These are phyloP conservation scores for Mercenaria mercenaria DNA, from an alignment of 1,140 invertebrate genomes.

Conservation along the genomic window DNA sequence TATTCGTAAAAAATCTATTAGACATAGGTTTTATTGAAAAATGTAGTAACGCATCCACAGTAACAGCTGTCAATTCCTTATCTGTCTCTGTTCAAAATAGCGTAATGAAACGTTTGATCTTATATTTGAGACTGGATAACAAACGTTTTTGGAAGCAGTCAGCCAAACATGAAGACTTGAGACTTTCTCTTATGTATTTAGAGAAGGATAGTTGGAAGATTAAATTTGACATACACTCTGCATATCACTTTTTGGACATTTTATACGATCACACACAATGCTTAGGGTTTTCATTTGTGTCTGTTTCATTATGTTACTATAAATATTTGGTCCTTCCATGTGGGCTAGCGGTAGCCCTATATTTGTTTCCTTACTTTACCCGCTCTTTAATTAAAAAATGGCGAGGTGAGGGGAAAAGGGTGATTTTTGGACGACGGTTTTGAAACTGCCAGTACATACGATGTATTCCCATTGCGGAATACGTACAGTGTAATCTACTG, in stretches of 20 bases:
- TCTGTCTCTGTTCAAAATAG: too few species aligned
- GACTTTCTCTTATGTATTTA: background rate
- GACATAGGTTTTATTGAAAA: conserved; percentile 30
- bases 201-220: too few species aligned
- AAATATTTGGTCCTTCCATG: conserved; percentile 61
- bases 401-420: conserved; percentile 40
- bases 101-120: conserved; percentile 59
- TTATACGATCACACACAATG: too few species aligned
- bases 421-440: conserved; percentile 53
- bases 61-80: conserved; percentile 59
- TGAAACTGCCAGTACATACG: background rate
- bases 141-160: conserved; percentile 59
- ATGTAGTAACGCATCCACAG: background rate
- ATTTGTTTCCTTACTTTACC: conserved; percentile 61
- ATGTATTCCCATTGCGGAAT: too few species aligned
- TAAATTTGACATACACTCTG: too few species aligned
- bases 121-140: conserved; percentile 64
- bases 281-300: conserved; percentile 61
- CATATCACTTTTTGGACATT: too few species aligned
- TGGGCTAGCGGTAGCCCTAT: conserved; percentile 43
- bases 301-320: conserved; percentile 27
- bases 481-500: too few species aligned
- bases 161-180: conserved; percentile 62
- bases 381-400: conserved; percentile 59
- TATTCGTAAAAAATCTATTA: conserved; percentile 44